Evolutionary conservation across 2,113 vertebrate genomes (phyloP), one percentile per base, ranked within the genome.

Genomic region (Zingel zingel): DNA sequence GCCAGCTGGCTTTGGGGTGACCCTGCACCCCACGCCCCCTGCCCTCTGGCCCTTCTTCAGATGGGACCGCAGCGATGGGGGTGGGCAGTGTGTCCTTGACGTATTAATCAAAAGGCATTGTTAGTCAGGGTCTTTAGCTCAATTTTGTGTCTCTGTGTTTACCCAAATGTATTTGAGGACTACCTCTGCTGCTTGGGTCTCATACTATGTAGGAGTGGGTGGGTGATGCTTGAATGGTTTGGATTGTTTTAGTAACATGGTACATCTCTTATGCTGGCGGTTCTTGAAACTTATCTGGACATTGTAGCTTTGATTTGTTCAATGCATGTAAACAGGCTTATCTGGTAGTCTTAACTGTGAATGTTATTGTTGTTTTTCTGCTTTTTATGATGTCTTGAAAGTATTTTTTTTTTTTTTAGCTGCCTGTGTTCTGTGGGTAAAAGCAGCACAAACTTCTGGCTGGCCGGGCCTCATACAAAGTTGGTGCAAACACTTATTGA

Each of bases 401-500:
- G 39, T 39, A 10, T 9, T 56, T 61, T 47, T 62, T 62, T 66
- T 72, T 77, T 86, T 83, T 50, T 51, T 53, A 84, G 87, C 84
- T 88, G 79, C 87, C 83, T 90, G 82, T 89, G 27, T 90, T 92
- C 79, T 94, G 84, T 89, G 82, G 80, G 79, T 88, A 67, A 93
- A 91, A 91, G 88, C 90, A 88, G 87, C 92, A 88, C 87, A 92
- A 88, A 88, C 88, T 87, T 92, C 92, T 90, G 94, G 50, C 96
- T 96, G 96, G 96, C 95, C 94, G 95, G 93, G 94, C 96, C 96
- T 97, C 95, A 94, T 93, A 96, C 95, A 96, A 96, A 96, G 95
- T 96, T 95, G 98, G 97, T 98, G 98, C 97, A 96, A 96, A 98
- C 97, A 97, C 97, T 97, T 97, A 96, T 96, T 95, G 95, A 97